A percentile compares a stretch with the other conserved stretches of the same genome.
These are phyloP conservation scores for Drosophila multiciliata DNA, from an alignment of 2,888 invertebrate species.

Conservation along the genomic window DNA sequence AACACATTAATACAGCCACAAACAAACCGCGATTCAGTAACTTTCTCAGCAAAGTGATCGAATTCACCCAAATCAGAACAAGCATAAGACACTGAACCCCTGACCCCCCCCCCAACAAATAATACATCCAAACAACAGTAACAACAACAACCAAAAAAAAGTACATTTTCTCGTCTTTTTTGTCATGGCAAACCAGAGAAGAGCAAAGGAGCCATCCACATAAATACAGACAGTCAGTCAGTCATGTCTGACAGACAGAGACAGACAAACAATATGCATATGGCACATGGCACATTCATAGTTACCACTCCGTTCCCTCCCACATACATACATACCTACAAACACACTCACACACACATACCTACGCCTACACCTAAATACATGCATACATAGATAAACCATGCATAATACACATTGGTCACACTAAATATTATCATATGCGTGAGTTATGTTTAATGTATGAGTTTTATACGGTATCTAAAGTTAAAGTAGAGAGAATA, in stretches of 20 bases:
- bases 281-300: slow-evolving; percentile 39
- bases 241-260: background rate
- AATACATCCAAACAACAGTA: slow-evolving; percentile 14
- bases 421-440: slow-evolving; percentile 59
- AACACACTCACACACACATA: slow-evolving; percentile 6
- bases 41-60: slow-evolving; percentile 18
- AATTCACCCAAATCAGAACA: slow-evolving; percentile 71
- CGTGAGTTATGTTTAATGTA: slow-evolving; percentile 74
- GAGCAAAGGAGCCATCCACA: slow-evolving; percentile 26
- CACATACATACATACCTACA: slow-evolving; percentile 5
- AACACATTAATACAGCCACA: slow-evolving; percentile 20
- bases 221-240: background rate
- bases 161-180: slow-evolving; percentile 53
- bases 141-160: slow-evolving; percentile 11
- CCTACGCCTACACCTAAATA: slow-evolving; percentile 9
- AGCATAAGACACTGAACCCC: slow-evolving; percentile 73
- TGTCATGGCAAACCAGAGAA: slow-evolving; percentile 51
- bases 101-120: slow-evolving; percentile 20
- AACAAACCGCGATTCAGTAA: slow-evolving; percentile 36
- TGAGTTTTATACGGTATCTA: slow-evolving; percentile 70
- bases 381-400: slow-evolving; percentile 30
- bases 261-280: slow-evolving; percentile 11
- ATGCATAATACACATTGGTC: slow-evolving; percentile 46
- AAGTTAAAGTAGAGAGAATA: slow-evolving; percentile 68
- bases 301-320: slow-evolving; percentile 9